Evolutionary conservation across 1,140 invertebrate species (phyloP).

Genomic region (Zaprionus capensis): DNA sequence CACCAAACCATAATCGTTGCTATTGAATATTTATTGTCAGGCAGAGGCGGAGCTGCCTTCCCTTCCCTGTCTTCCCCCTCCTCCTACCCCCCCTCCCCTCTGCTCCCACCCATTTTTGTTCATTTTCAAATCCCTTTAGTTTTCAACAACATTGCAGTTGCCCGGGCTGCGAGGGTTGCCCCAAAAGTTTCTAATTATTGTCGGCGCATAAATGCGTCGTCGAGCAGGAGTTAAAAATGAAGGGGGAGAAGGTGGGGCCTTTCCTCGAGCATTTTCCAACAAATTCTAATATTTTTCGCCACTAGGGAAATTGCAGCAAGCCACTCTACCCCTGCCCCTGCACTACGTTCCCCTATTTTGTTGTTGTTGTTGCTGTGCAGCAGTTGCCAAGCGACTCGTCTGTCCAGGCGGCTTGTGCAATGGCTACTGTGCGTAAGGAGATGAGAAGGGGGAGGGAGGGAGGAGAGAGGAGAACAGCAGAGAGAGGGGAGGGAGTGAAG

Average conservation of each 20-base stretch:
- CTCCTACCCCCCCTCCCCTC: too few species aligned
- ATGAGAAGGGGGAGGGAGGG: too few species aligned
- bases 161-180: conserved; percentile 8
- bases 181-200: conserved; percentile 70
- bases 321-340: neutral
- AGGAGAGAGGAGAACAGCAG: neutral
- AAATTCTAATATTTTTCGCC: conserved; percentile 46
- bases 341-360: neutral
- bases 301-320: conserved; percentile 10
- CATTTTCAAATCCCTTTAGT: conserved; percentile 28
- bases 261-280: neutral
- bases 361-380: neutral
- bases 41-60: neutral
- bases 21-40: conserved; percentile 41
- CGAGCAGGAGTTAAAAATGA: too few species aligned
- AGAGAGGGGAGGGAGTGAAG: too few species aligned
- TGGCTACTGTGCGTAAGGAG: too few species aligned
- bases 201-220: conserved; percentile 36
- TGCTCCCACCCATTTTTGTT: neutral
- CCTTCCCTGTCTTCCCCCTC: neutral
- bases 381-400: neutral
- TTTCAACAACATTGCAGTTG: conserved; percentile 18
- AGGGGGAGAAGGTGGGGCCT: neutral
- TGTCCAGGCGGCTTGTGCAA: neutral
- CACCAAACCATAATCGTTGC: conserved; percentile 25